Evolutionary conservation across 2,797 vertebrate species (phyloP), one percentile per base, ranked within the genome.

Genomic region (Enteromius radiatus): DNA sequence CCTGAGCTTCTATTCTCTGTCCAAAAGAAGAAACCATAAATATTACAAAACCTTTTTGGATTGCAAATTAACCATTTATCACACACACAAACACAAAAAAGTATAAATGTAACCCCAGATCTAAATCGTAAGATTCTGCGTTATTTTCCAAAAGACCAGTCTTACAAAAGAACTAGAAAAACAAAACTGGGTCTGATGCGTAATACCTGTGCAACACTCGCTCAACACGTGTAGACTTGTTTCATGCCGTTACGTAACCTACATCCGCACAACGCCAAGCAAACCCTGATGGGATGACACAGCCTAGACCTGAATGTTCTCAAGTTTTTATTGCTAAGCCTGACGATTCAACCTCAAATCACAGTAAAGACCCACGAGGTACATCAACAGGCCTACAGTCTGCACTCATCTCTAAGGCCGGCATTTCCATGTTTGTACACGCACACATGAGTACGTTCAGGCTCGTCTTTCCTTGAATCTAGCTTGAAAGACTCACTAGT

Each of bases 191-290:
- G n/a, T 76, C 23, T 38, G 33, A 78, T 33, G 41, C 3, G 69
- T 14, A 61, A 80, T 47, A 76, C 49, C 70, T 3, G 19, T 4
- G 38, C 31, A 71, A 59, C 54, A 59, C 6, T 33, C 31, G 0
- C n/a, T 21, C 6, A 63, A 71, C 68, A 41, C 5, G 78, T 36
- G 14, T 10, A 56, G 61, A 28, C 81, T 75, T 69, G 86, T 70
- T 70, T 61, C 17, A 11, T 10, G 41, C 1, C 0, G 47, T 80
- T 85, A 74, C 61, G 47, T 69, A 83, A 80, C 83, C 23, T 56
- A 12, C 49, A 45, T 74, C 15, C 38, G 38, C 28, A 43, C 7
- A 73, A 33, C 4, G 21, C 47, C 1, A 54, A 81, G 38, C 73
- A 36, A 43, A 71, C 52, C n/a, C 59, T 43, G 41, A 74, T 68